phyloP scores from a whole-genome alignment of 2,888 invertebrate species.

The Megaustenia siamemsis region DNA sequence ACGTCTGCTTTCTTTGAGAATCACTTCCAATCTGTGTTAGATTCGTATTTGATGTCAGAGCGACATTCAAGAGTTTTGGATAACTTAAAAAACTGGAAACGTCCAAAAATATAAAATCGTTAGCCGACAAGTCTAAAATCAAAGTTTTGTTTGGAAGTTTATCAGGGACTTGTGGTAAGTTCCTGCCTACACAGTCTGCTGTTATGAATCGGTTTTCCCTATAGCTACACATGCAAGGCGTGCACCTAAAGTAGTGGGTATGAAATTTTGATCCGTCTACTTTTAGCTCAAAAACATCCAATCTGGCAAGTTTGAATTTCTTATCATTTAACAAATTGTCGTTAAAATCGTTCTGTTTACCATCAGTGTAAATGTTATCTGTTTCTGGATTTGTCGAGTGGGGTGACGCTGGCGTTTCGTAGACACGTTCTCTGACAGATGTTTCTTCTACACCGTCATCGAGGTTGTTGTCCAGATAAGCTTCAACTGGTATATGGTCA shows the following conservation, averaged over 20 bases:
- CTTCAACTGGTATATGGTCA: too few species aligned
- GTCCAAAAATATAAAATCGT: not conserved
- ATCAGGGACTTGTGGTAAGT: not conserved
- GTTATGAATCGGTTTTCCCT: not conserved
- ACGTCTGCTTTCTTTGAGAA: not conserved
- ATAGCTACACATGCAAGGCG: slow-evolving; percentile 2
- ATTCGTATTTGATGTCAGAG: not conserved
- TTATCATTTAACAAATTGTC: not conserved
- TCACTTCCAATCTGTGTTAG: not conserved
- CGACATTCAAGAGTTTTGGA: not conserved
- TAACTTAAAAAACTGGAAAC: not conserved
- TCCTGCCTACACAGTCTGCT: not conserved
- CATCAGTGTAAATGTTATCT: too few species aligned
- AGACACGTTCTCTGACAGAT: too few species aligned
- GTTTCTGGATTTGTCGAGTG: too few species aligned
- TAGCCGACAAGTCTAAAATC: not conserved
- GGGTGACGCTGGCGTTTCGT: too few species aligned
- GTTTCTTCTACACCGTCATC: too few species aligned
- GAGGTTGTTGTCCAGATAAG: too few species aligned
- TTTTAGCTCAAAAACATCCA: not conserved
- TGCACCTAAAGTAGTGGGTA: not conserved
- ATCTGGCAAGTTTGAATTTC: not conserved
- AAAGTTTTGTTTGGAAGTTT: not conserved
- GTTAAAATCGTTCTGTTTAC: too few species aligned
- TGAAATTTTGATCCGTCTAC: too few species aligned